Evolutionary conservation across 2,113 vertebrate genomes (phyloP).

Genomic region (Butorides virescens): DNA sequence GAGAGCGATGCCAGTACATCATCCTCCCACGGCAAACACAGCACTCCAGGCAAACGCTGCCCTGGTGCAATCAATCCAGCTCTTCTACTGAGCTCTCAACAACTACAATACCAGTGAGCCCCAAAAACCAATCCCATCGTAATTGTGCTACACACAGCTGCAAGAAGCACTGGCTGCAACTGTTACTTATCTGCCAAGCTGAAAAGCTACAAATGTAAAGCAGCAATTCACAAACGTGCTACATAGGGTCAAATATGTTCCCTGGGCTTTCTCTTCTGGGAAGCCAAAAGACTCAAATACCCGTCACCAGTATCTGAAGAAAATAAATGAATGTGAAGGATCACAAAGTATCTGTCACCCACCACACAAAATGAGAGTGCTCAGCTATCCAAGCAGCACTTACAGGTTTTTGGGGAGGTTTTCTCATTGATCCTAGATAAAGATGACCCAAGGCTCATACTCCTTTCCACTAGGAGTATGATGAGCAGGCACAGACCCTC

Average conservation of each 20-base stretch:
- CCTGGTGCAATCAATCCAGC: neutral
- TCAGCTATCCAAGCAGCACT: neutral
- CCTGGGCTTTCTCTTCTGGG: neutral
- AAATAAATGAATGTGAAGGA: neutral
- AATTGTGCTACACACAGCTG: neutral
- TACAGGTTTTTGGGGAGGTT: accelerated
- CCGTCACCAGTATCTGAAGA: neutral
- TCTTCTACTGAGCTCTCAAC: neutral
- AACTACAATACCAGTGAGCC: neutral
- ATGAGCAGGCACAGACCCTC: neutral
- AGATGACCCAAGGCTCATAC: neutral
- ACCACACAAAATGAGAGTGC: accelerated
- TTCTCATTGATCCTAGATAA: neutral
- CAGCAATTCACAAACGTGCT: neutral
- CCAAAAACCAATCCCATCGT: neutral
- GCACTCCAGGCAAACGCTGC: neutral
- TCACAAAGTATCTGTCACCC: neutral
- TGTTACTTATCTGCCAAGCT: neutral
- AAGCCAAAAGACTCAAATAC: neutral
- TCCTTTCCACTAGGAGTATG: accelerated
- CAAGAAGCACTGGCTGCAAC: neutral
- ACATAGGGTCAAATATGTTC: neutral
- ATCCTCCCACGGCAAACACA: neutral
- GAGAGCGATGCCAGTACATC: neutral
- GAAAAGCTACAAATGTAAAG: neutral